Evolutionary conservation across 2,888 invertebrate species (phyloP).

Genomic region (Campoplex capitator): DNA sequence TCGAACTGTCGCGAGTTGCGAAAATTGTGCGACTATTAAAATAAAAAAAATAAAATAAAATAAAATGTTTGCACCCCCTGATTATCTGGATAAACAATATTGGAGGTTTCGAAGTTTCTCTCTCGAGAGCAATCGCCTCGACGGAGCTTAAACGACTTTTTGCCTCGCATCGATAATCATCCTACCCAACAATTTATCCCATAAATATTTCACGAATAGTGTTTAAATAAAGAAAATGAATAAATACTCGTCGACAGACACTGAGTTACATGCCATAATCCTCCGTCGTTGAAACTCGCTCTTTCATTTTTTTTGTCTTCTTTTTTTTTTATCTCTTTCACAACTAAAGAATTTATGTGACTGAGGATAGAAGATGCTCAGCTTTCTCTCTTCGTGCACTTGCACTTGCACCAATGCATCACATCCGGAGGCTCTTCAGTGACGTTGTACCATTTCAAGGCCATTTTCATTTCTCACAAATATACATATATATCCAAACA

Average conservation of each 20-base stretch:
- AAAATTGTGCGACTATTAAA: not conserved
- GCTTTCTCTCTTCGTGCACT: conserved; percentile 60
- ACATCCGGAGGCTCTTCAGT: conserved; percentile 53
- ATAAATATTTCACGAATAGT: conserved; percentile 18
- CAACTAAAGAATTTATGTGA: conserved; percentile 1
- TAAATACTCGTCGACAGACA: not conserved
- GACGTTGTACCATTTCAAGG: conserved; percentile 65
- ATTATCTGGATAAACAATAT: conserved; percentile 6
- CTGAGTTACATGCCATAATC: not conserved
- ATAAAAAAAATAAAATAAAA: not conserved
- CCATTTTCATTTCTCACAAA: conserved; percentile 53
- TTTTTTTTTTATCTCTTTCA: not conserved
- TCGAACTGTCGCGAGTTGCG: not conserved
- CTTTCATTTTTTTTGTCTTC: not conserved
- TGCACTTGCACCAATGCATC: conserved; percentile 53
- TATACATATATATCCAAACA: conserved; percentile 12
- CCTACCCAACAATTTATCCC: not conserved
- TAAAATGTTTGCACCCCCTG: not conserved
- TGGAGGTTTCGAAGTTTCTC: not conserved
- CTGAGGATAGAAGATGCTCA: not conserved
- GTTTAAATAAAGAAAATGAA: conserved; percentile 14
- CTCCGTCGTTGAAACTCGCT: not conserved
- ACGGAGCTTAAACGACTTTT: not conserved
- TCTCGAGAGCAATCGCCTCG: not conserved
- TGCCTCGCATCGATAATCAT: conserved; percentile 3